phyloP scores from a whole-genome alignment of 2,113 vertebrate genomes.

The Polypterus senegalus region DNA sequence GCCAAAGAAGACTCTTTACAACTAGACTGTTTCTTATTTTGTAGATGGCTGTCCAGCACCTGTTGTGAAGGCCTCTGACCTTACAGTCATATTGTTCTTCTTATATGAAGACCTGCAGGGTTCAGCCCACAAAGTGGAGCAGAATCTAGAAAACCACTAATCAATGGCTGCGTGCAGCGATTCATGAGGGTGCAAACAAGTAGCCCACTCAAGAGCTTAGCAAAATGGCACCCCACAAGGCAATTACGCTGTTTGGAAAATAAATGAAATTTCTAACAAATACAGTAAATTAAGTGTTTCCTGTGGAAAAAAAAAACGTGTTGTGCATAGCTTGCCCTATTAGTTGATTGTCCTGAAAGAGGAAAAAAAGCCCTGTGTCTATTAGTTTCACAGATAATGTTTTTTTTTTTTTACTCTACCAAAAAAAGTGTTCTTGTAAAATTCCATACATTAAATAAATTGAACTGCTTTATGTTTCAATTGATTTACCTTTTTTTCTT shows the following conservation, averaged over 20 bases:
- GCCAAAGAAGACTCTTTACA: no score
- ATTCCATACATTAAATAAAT: no score
- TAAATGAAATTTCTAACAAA: slow-evolving; percentile 49
- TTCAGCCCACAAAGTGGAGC: slow-evolving; percentile 7
- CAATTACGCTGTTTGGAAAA: slow-evolving; percentile 48
- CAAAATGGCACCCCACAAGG: slow-evolving; percentile 30
- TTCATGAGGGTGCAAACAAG: slow-evolving; percentile 19
- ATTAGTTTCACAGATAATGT: no score
- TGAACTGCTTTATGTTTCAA: no score
- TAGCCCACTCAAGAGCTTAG: slow-evolving; percentile 12
- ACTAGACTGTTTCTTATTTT: not conserved
- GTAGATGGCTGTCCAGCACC: not conserved
- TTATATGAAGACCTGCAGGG: slow-evolving; percentile 5
- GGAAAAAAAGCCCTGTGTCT: no score
- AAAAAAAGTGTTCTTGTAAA: no score
- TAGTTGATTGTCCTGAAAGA: no score
- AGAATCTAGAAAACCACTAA: slow-evolving; percentile 27
- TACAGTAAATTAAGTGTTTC: slow-evolving; percentile 51
- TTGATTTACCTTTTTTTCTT: no score
- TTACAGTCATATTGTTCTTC: slow-evolving; percentile 7
- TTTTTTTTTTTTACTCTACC: no score
- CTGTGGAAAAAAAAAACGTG: slow-evolving; percentile 20
- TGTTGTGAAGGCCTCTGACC: slow-evolving; percentile 6
- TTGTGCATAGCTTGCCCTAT: no score
- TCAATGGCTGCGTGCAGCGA: slow-evolving; percentile 23